Base-by-base conservation (phyloP, 2,113 vertebrate genomes). In the Setophaga petechia region DNA sequence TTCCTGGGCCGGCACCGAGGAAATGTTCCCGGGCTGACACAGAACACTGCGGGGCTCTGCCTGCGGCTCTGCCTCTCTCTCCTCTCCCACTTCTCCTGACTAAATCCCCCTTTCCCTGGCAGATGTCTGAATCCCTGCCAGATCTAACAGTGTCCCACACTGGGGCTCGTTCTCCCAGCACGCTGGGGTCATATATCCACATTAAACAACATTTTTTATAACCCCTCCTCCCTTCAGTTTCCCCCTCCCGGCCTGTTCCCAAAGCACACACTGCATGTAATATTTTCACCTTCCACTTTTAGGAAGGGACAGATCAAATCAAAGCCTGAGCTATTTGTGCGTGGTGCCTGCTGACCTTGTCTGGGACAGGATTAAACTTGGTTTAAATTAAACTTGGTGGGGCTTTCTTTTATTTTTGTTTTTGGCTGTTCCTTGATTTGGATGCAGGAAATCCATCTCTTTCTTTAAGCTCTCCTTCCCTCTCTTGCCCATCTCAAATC, bases 281-380 rank as follows among this genome's bases (percentile, higher is more conserved):
- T 52, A 49, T 58, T 76, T 71, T 62, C 4, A 3, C 67, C 54
- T 58, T 71, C 39, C 55, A 1, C 59, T 83, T 72, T 41, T 19
- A 59, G 89, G 67, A 81, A 79, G 61, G 59, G 35, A n/a, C 31
- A 39, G 69, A 27, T 30, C 19, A 27, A 87, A 76, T 37, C 69
- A 17, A 61, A 90, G 69, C 13, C 59, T 12, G 85, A 58, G 18
- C 19, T 35, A 5, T 37, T 72, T 43, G 72, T 68, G 68, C 0
- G 1, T 41, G 51, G 35, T 66, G 78, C 47, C 71, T 13, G 63
- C 57, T 76, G 87, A 43, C 63, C 79, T 77, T 63, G 79, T 28
- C 65, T 89, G 85, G 78, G 89, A 61, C 69, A 58, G 96, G 96
- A 94, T 96, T 93, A 95, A 96, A 92, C 83, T 43, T 20, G n/a